phyloP scores from a whole-genome alignment of 2,113 vertebrate species.

The Dendropsophus ebraccatus region DNA sequence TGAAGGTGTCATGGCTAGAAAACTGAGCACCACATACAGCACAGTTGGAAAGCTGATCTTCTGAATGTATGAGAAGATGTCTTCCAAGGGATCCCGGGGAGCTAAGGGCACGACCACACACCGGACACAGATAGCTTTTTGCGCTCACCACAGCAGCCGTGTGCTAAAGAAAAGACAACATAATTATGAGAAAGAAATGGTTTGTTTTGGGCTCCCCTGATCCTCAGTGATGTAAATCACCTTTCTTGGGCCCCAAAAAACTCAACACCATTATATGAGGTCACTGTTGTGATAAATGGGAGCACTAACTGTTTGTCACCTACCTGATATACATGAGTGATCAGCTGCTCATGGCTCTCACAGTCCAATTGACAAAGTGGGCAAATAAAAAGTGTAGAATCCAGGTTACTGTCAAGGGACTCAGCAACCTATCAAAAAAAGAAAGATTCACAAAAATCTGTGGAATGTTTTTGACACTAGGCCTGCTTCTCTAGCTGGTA shows the following conservation, averaged over 20 bases:
- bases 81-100: slow-evolving; percentile 93
- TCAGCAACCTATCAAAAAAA: slow-evolving; percentile 65
- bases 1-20: slow-evolving; percentile 93
- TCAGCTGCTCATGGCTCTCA: slow-evolving; percentile 88
- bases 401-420: neutral
- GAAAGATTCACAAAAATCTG: slow-evolving; percentile 1
- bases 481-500: too few species aligned
- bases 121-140: slow-evolving; percentile 95
- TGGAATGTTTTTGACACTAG: neutral
- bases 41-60: slow-evolving; percentile 96
- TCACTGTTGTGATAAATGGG: neutral
- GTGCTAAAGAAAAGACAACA: slow-evolving; percentile 78
- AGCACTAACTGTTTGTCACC: slow-evolving; percentile 1
- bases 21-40: slow-evolving; percentile 94
- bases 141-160: slow-evolving; percentile 86
- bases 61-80: slow-evolving; percentile 95
- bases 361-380: slow-evolving; percentile 93
- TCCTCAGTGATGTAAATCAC: neutral
- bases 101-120: slow-evolving; percentile 93
- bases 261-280: neutral
- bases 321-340: slow-evolving; percentile 96
- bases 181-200: neutral
- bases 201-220: neutral
- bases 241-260: neutral
- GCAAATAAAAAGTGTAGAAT: slow-evolving; percentile 79